Conservation (phyloP, 2,888 invertebrate species). For the Agrotis exclamationis region DNA sequence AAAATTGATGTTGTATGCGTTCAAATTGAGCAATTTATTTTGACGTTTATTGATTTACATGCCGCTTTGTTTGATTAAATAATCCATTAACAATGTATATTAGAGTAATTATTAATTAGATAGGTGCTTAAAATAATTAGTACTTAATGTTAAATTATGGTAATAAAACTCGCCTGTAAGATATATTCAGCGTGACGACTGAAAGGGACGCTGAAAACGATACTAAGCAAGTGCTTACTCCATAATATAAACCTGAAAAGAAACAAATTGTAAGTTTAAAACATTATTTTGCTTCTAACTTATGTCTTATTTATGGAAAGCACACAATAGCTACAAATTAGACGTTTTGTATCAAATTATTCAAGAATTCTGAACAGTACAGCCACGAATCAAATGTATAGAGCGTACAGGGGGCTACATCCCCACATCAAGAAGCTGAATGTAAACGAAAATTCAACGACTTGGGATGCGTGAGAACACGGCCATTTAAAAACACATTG, state of each 20-base stretch:
- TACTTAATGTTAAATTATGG: conserved; percentile 3
- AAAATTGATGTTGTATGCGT: conserved; percentile 51
- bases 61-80: conserved; percentile 43
- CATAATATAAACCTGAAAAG: conserved; percentile 94
- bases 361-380: not conserved
- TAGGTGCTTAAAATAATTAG: conserved; percentile 3
- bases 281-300: not conserved
- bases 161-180: conserved; percentile 92
- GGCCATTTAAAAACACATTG: too few species aligned
- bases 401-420: too few species aligned
- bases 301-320: too few species aligned
- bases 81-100: not conserved
- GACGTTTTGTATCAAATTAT: not conserved
- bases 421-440: too few species aligned
- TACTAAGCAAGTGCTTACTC: conserved; percentile 95
- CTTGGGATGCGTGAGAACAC: too few species aligned
- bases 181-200: conserved; percentile 96
- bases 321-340: too few species aligned
- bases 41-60: conserved; percentile 43
- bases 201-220: conserved; percentile 95
- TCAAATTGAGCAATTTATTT: conserved; percentile 58
- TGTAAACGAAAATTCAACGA: too few species aligned
- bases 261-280: conserved; percentile 47
- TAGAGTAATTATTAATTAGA: conserved; percentile 14
- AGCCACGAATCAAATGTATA: too few species aligned